Evolutionary conservation across 92 coral and sea anemone species (phyloP).

Genomic region (Siderastrea radians): DNA sequence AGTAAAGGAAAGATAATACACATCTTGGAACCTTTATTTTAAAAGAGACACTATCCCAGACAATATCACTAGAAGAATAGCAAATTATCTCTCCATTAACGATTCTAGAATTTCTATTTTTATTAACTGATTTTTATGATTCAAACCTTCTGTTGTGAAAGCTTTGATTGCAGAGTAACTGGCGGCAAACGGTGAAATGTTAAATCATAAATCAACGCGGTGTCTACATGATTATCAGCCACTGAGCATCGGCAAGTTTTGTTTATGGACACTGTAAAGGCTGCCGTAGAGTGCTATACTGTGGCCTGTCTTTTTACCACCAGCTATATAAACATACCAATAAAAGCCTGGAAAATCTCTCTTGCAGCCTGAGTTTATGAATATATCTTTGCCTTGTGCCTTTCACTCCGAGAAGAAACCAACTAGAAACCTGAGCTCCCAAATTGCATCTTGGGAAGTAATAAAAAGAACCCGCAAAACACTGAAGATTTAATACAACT

Average conservation of each 20-base stretch:
- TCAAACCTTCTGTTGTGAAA: background rate
- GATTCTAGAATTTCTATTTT: background rate
- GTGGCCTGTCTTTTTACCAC: too few relatives aligned
- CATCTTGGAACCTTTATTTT: background rate
- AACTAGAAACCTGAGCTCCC: too few relatives aligned
- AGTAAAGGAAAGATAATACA: background rate
- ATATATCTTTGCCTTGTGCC: too few relatives aligned
- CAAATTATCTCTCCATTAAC: background rate
- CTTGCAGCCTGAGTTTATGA: too few relatives aligned
- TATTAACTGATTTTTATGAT: background rate
- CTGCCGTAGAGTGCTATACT: background rate
- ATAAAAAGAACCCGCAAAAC: too few relatives aligned
- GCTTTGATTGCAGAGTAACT: background rate
- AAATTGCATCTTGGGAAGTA: too few relatives aligned
- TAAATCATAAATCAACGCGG: constrained; percentile 31
- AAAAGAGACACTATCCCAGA: background rate
- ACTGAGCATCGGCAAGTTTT: background rate
- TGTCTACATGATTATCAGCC: constrained; percentile 2
- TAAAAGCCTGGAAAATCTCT: background rate
- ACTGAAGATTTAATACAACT: too few relatives aligned
- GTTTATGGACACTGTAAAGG: background rate
- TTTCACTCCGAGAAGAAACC: too few relatives aligned
- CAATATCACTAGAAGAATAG: background rate
- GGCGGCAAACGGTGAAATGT: background rate
- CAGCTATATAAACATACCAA: background rate